Percentiles rank a stretch among this genome's conserved stretches.
Conservation (phyloP, 2,888 invertebrate species). For the Pterobdella sp. region DNA sequence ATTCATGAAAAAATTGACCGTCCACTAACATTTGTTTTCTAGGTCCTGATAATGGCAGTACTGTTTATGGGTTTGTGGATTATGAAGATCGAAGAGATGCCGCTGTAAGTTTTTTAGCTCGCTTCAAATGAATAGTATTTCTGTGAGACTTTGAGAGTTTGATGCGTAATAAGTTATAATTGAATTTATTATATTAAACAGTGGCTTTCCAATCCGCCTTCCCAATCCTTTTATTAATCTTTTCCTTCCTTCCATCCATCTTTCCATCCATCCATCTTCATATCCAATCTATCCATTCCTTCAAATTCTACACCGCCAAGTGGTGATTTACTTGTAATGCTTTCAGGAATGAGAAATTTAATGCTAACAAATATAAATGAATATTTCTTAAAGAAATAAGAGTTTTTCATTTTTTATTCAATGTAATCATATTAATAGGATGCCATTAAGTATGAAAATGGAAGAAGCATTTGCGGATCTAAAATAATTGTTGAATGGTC, state of each 20-base stretch:
- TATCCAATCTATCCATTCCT: no score
- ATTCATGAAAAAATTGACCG: background rate
- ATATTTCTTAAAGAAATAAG: background rate
- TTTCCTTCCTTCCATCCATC: background rate
- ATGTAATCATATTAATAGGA: constrained; percentile 43
- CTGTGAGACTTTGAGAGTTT: no score
- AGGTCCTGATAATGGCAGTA: constrained; percentile 31
- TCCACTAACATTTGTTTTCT: background rate
- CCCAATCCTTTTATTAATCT: background rate
- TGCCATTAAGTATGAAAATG: constrained; percentile 52
- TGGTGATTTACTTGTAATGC: no score
- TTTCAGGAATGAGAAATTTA: background rate
- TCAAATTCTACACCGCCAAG: no score
- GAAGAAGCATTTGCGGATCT: constrained; percentile 49
- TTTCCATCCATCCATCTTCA: background rate
- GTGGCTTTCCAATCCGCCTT: background rate
- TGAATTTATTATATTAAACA: background rate
- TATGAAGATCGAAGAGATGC: constrained; percentile 53
- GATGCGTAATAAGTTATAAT: background rate
- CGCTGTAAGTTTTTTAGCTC: constrained; percentile 46
- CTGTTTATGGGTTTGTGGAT: constrained; percentile 53
- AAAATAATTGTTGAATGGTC: constrained; percentile 53
- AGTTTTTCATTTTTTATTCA: background rate
- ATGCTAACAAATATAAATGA: background rate
- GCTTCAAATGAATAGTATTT: no score